These are phyloP conservation scores for Dallia pectoralis DNA, from an alignment of 2,797 vertebrate genomes.

Conservation along the genomic window DNA sequence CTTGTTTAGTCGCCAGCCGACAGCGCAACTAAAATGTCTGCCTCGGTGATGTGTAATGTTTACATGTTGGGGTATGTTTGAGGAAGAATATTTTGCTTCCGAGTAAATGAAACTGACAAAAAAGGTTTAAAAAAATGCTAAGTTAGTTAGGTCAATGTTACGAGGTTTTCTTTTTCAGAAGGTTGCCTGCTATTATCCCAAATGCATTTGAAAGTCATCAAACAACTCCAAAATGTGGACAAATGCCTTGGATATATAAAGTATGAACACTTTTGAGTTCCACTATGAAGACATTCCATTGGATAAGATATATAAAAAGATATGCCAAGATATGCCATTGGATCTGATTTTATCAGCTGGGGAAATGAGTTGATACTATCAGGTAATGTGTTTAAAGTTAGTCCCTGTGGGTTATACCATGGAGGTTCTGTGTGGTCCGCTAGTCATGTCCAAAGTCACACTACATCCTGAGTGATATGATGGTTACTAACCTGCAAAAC, in stretches of 20 bases:
- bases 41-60: slow-evolving; percentile 54
- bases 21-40: slow-evolving; percentile 56
- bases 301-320: too few species aligned
- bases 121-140: slow-evolving; percentile 15
- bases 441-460: neutral
- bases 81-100: slow-evolving; percentile 43
- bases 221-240: neutral
- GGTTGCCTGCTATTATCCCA: neutral
- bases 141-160: neutral
- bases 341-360: neutral
- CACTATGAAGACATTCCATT: neutral
- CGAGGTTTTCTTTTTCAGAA: neutral
- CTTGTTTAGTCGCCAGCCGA: slow-evolving; percentile 53
- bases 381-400: neutral
- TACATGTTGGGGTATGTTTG: slow-evolving; percentile 41
- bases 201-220: neutral
- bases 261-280: neutral
- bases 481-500: neutral
- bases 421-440: neutral
- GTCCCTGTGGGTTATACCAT: neutral
- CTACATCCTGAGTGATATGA: neutral
- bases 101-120: slow-evolving; percentile 51
- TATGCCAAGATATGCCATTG: neutral
- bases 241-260: neutral
- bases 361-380: neutral